phyloP scores from a whole-genome alignment of 2,797 vertebrate genomes.

The Semaprochilodus insignis region DNA sequence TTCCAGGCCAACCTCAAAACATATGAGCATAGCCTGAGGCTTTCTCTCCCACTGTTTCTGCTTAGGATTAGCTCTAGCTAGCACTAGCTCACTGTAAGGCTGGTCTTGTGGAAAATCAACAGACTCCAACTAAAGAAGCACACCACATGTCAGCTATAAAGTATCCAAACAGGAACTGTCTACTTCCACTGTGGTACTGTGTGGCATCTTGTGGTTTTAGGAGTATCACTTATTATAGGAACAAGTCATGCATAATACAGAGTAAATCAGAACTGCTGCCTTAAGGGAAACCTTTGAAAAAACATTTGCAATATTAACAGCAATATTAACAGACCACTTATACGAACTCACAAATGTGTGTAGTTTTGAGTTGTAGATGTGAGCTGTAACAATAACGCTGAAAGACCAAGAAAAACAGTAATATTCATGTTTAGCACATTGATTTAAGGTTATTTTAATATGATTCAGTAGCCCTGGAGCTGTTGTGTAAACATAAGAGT shows the following conservation, averaged over 20 bases:
- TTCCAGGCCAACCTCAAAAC: neutral
- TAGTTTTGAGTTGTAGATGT: too few species aligned
- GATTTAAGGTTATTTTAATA: slow-evolving; percentile 18
- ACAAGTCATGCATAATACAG: neutral
- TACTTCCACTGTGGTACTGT: neutral
- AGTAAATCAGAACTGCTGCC: neutral
- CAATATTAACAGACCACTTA: neutral
- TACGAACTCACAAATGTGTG: neutral
- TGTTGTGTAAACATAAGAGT: slow-evolving; percentile 30
- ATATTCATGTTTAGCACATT: neutral
- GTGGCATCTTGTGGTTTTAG: neutral
- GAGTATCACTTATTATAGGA: neutral
- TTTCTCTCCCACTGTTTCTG: neutral
- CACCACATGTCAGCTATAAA: neutral
- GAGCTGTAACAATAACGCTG: neutral
- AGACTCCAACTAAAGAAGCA: neutral
- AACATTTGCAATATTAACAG: neutral
- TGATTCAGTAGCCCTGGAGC: slow-evolving; percentile 37
- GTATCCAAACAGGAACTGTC: neutral
- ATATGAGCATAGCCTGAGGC: neutral
- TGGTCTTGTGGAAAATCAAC: too few species aligned
- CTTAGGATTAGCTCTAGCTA: neutral
- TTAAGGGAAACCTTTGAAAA: neutral
- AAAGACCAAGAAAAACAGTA: neutral
- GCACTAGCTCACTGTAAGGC: neutral